phyloP scores from a whole-genome alignment of 1,140 invertebrate species.

The Dreissena rostriformis region DNA sequence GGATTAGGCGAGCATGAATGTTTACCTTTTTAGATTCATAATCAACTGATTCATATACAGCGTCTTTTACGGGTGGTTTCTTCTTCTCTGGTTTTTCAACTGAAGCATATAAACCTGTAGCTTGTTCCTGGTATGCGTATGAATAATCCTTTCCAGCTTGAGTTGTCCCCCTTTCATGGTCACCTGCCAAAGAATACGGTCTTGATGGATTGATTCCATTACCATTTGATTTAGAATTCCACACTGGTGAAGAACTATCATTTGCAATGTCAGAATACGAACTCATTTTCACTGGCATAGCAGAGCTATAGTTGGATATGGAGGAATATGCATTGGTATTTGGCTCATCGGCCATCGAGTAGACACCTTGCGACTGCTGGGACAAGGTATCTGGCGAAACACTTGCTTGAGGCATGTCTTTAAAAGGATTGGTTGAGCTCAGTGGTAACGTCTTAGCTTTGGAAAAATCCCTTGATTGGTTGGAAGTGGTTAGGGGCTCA shows the following conservation, averaged over 20 bases:
- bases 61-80: not conserved
- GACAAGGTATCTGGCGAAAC: slow-evolving; percentile 9
- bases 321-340: slow-evolving; percentile 1
- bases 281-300: not conserved
- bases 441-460: slow-evolving; percentile 34
- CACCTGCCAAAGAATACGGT: not conserved
- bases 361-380: slow-evolving; percentile 7
- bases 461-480: not conserved
- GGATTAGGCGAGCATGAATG: not conserved
- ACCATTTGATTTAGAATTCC: not conserved
- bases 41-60: slow-evolving; percentile 21
- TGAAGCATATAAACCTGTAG: slow-evolving; percentile 2
- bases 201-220: slow-evolving; percentile 9
- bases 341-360: slow-evolving; percentile 10
- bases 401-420: slow-evolving; percentile 35
- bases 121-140: not conserved
- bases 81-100: slow-evolving; percentile 7
- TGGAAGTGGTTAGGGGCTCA: not conserved
- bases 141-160: slow-evolving; percentile 23
- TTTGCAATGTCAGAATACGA: slow-evolving; percentile 3
- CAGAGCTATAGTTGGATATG: slow-evolving; percentile 22
- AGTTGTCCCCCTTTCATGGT: not conserved
- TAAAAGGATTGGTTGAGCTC: not conserved
- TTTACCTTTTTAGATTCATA: not conserved
- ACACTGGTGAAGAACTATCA: slow-evolving; percentile 16